Conservation (phyloP, 1,140 invertebrate species). For the Aphis craccivora region DNA sequence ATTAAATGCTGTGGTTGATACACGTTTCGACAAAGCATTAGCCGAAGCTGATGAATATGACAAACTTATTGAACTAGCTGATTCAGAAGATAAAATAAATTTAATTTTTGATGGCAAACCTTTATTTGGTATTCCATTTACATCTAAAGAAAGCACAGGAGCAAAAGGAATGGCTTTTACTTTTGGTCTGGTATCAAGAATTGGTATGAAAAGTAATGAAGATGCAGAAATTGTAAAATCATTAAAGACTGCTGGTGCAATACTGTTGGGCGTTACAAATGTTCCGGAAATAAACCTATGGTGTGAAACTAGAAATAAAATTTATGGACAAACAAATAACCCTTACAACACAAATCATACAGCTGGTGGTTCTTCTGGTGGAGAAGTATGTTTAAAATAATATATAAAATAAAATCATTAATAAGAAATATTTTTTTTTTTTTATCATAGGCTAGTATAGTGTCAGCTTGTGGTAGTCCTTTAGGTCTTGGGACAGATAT, state of each 20-base stretch:
- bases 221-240: slow-evolving; percentile 81
- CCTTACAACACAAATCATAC: slow-evolving; percentile 86
- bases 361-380: slow-evolving; percentile 85
- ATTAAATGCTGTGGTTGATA: slow-evolving; percentile 83
- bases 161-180: slow-evolving; percentile 73
- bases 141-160: slow-evolving; percentile 74
- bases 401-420: background rate
- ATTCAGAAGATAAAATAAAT: slow-evolving; percentile 68
- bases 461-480: slow-evolving; percentile 79
- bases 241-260: slow-evolving; percentile 82
- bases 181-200: slow-evolving; percentile 71
- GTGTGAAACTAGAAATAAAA: slow-evolving; percentile 88
- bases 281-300: slow-evolving; percentile 88
- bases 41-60: slow-evolving; percentile 79
- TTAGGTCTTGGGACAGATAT: slow-evolving; percentile 94
- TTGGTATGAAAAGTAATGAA: slow-evolving; percentile 68
- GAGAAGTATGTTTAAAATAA: slow-evolving; percentile 67
- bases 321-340: slow-evolving; percentile 91
- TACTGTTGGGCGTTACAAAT: slow-evolving; percentile 91
- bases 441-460: slow-evolving; percentile 69
- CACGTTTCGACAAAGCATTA: slow-evolving; percentile 78
- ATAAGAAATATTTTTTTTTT: background rate
- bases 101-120: slow-evolving; percentile 66
- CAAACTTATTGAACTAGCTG: slow-evolving; percentile 68
- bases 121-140: slow-evolving; percentile 84